phyloP scores from a whole-genome alignment of 2,888 invertebrate genomes.

The Lochmaea crataegi region DNA sequence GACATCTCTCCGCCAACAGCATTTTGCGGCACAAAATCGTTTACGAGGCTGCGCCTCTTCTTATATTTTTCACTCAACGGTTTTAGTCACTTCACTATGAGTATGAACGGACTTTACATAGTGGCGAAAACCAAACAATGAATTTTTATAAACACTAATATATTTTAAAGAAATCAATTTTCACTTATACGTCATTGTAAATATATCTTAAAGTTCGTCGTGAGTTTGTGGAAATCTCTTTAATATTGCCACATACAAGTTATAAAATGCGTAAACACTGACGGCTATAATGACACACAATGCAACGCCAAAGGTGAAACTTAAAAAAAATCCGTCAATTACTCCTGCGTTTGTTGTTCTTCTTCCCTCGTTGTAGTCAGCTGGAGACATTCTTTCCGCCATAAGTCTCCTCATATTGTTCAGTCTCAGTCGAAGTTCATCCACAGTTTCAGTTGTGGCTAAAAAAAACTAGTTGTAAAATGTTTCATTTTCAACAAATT shows the following conservation, averaged over 20 bases:
- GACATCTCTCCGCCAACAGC: no score
- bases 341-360: slow-evolving; percentile 67
- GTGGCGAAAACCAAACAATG: no score
- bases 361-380: slow-evolving; percentile 64
- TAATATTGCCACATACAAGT: slow-evolving; percentile 81
- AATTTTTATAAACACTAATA: no score
- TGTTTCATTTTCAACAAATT: background rate
- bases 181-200: background rate
- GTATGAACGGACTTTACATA: no score
- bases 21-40: no score
- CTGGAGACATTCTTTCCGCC: slow-evolving; percentile 75
- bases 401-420: slow-evolving; percentile 85
- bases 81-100: no score
- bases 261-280: slow-evolving; percentile 87
- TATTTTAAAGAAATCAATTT: background rate
- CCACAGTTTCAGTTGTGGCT: slow-evolving; percentile 76
- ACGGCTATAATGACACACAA: slow-evolving; percentile 83
- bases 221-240: slow-evolving; percentile 86
- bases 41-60: no score
- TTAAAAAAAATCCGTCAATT: slow-evolving; percentile 85
- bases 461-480: slow-evolving; percentile 23
- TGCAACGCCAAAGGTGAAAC: slow-evolving; percentile 84
- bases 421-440: slow-evolving; percentile 81
- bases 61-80: no score
- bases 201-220: slow-evolving; percentile 76